Conservation (phyloP, 2,888 invertebrate genomes). For the Ypsolopha sequella region DNA sequence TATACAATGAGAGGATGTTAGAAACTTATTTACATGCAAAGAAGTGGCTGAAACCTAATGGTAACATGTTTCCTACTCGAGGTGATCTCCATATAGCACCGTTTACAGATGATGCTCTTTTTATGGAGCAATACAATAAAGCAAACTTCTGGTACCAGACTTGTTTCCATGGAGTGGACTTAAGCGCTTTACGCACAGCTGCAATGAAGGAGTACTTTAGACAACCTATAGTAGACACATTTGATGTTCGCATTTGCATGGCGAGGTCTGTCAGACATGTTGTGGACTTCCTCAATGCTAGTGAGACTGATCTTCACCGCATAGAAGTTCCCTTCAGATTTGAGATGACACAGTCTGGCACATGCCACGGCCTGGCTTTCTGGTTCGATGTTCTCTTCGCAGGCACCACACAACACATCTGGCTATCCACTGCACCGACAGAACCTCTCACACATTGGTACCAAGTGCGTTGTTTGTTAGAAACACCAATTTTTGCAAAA, state of each 20-base stretch:
- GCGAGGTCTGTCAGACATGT: conserved; percentile 93
- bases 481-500: conserved; percentile 94
- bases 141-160: conserved; percentile 99
- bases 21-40: conserved; percentile 99
- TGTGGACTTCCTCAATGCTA: conserved; percentile 93
- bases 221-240: conserved; percentile 98
- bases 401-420: conserved; percentile 90
- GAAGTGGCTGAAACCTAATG: conserved; percentile 94
- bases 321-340: conserved; percentile 97
- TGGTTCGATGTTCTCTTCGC: conserved; percentile 99
- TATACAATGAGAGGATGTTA: conserved; percentile 98
- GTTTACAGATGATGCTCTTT: conserved; percentile 97
- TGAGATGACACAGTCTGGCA: conserved; percentile 91
- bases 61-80: conserved; percentile 97
- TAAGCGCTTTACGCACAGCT: conserved; percentile 91
- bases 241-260: conserved; percentile 97
- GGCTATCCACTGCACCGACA: conserved; percentile 98
- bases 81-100: conserved; percentile 98
- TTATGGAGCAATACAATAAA: conserved; percentile 98
- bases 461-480: conserved; percentile 95
- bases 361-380: conserved; percentile 97
- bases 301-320: conserved; percentile 93
- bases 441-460: conserved; percentile 99
- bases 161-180: conserved; percentile 97
- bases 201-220: conserved; percentile 98